A percentile compares a stretch with the other conserved stretches of the same genome.
These are phyloP conservation scores for Phrynosoma blainvillii DNA, from an alignment of 2,113 vertebrate species.

Conservation along the genomic window DNA sequence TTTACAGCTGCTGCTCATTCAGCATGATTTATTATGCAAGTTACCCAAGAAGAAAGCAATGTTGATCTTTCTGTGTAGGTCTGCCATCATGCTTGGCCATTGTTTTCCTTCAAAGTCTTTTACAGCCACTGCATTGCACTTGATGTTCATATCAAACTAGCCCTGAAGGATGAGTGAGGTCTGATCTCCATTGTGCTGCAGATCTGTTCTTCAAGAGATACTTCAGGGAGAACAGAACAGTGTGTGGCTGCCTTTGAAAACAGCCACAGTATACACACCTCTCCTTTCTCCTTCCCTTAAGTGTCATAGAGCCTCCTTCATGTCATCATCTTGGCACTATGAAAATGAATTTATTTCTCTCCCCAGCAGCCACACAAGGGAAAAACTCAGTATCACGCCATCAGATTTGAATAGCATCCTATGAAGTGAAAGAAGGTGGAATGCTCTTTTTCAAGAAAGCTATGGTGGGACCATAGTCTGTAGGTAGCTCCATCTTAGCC, in stretches of 20 bases:
- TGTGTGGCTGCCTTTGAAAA: not conserved
- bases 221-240: not conserved
- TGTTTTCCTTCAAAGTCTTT: conserved; percentile 19
- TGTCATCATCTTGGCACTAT: not conserved
- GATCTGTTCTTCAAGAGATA: not conserved
- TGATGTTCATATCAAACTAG: not conserved
- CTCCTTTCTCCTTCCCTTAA: not conserved
- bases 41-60: not conserved
- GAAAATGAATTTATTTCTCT: not conserved
- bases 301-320: not conserved
- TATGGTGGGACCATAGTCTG: not conserved
- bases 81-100: accelerated
- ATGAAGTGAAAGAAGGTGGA: not conserved
- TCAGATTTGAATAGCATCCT: not conserved
- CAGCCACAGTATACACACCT: not conserved
- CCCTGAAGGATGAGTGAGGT: not conserved
- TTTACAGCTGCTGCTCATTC: not conserved
- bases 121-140: not conserved
- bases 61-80: accelerated
- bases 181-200: not conserved
- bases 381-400: not conserved
- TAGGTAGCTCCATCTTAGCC: too few relatives aligned
- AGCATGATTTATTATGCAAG: accelerated
- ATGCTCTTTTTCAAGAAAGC: not conserved
- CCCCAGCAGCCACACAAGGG: not conserved